Percentiles rank a stretch among this genome's conserved stretches.
Conservation (phyloP, 2,888 invertebrate species). For the Dryobotodes eremita region DNA sequence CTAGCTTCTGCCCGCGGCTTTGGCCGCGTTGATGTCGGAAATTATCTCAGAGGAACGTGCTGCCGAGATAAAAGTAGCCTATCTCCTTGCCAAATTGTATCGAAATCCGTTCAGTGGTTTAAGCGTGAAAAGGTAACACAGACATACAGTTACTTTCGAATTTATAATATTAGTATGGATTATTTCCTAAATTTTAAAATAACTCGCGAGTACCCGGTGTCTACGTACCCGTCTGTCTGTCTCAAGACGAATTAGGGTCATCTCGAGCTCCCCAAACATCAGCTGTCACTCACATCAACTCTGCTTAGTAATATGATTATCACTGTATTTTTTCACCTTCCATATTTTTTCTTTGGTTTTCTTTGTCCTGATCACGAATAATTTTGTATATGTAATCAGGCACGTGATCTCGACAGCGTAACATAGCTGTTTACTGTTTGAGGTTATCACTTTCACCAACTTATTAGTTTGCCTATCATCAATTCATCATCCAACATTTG, state of each 20-base stretch:
- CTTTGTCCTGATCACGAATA: constrained; percentile 10
- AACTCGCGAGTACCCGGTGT: constrained; percentile 17
- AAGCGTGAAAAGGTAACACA: no score
- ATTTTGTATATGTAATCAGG: not conserved
- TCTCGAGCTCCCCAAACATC: constrained; percentile 64
- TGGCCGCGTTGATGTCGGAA: no score
- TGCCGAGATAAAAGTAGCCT: no score
- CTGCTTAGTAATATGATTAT: constrained; percentile 60
- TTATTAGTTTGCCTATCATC: not conserved
- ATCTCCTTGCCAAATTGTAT: no score
- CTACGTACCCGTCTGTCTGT: constrained; percentile 64
- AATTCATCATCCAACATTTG: no score
- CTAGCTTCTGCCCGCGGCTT: no score
- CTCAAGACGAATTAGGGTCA: constrained; percentile 68
- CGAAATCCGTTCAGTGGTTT: no score
- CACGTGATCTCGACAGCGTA: not conserved
- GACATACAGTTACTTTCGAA: no score
- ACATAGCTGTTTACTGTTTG: not conserved
- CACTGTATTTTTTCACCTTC: constrained; percentile 38
- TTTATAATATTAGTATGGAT: not conserved
- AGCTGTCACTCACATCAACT: constrained; percentile 65
- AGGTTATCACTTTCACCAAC: not conserved
- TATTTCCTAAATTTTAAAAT: constrained; percentile 25
- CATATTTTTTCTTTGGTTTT: constrained; percentile 21
- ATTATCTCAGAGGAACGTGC: no score